Evolutionary conservation across 2,888 invertebrate species (phyloP), one percentile per base, ranked within the genome.

Genomic region (Scaptomyza cyrtandrae): DNA sequence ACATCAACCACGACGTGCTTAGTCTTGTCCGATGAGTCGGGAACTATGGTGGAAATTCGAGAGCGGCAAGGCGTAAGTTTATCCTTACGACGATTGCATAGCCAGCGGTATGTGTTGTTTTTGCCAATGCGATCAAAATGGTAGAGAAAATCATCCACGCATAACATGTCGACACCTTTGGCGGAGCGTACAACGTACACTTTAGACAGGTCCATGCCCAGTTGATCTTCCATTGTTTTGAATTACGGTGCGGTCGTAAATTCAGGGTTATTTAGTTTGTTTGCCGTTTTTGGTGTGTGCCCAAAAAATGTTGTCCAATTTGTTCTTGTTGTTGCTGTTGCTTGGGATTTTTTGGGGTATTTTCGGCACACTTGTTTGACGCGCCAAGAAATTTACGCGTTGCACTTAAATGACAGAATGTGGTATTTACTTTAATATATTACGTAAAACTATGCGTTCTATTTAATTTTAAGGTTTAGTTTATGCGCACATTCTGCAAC

Each of bases 101-200:
- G 89, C 90, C 90, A 90, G 2, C 90, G 87, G 56, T 88, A 90
- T 10, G 90, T 80, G 39, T 84, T 89, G 33, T 78, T 78, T 13
- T 86, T 88, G 10, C 88, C 85, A 41, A 86, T 81, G 48, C 90
- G 89, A 48, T 90, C 89, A 45, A 88, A 90, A 64, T 90, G 90
- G 73, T 86, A 90, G 2, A 90, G 79, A 61, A 73, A 90, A 44
- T 86, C 85, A 48, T 90, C 90, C 6, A 90, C 89, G 58, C 90
- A 88, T 1, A 90, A 71, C 90, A 90, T 90, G 59, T 90, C 90
- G n/a, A 89, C 84, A 41, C 89, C 90, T 58, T 90, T 90, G 29
- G 89, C 90, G 27, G 90, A 90, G 35, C 90, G 88, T 27, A 89
- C 83, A 68, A 90, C 85, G 66, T 81, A 80, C 37, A 90, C 80